Conservation (phyloP, 1,140 invertebrate genomes). For the Lordiphosa stackelbergi region DNA sequence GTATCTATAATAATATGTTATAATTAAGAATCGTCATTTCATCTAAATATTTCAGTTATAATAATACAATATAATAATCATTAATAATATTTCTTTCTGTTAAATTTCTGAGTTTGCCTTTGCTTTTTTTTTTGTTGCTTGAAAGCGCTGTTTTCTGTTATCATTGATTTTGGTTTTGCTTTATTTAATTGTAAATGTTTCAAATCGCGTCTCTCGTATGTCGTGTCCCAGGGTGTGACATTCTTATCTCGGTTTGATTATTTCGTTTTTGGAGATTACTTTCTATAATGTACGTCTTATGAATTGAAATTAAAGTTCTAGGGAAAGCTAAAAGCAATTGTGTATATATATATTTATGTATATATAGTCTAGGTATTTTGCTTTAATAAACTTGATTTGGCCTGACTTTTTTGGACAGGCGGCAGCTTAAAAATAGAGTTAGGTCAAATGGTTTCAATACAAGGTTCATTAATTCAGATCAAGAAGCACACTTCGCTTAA, state of each 20-base stretch:
- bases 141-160: conserved; percentile 19
- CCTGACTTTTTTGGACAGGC: conserved; percentile 15
- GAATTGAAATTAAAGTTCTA: conserved; percentile 64
- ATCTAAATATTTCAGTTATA: conserved; percentile 77
- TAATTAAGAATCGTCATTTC: conserved; percentile 77
- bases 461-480: no score
- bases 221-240: conserved; percentile 13
- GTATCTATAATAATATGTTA: conserved; percentile 77
- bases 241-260: conserved; percentile 34
- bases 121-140: conserved; percentile 21
- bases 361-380: conserved; percentile 41
- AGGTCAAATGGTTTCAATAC: no score
- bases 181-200: conserved; percentile 26
- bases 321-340: conserved; percentile 72
- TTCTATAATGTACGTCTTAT: conserved; percentile 39
- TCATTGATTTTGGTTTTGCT: conserved; percentile 25
- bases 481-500: no score
- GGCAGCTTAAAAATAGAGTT: conserved; percentile 21
- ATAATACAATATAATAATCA: conserved; percentile 76
- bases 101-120: conserved; percentile 28
- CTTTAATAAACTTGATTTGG: conserved; percentile 49
- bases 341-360: conserved; percentile 48
- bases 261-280: conserved; percentile 24
- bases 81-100: conserved; percentile 57
- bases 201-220: conserved; percentile 7